Evolutionary conservation across 2,113 vertebrate genomes (phyloP).

Genomic region (Phyllostomus discolor): DNA sequence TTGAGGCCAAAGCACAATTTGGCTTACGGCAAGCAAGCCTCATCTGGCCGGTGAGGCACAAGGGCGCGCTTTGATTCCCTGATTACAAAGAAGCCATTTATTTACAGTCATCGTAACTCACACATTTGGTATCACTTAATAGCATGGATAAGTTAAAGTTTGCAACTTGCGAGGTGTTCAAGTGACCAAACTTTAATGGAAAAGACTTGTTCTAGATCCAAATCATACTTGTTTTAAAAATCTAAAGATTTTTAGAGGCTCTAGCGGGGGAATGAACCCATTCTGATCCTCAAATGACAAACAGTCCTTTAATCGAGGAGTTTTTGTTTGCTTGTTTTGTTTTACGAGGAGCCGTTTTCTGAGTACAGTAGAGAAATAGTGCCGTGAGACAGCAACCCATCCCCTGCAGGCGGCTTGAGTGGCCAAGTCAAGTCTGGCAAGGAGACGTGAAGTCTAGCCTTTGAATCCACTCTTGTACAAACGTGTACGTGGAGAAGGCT

Average conservation of each 20-base stretch:
- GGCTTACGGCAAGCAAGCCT: slow-evolving; percentile 64
- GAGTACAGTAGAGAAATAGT: neutral
- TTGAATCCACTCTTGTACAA: neutral
- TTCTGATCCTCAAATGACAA: neutral
- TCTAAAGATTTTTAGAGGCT: neutral
- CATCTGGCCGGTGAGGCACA: slow-evolving; percentile 65
- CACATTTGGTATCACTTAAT: slow-evolving; percentile 60
- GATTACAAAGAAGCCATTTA: slow-evolving; percentile 57
- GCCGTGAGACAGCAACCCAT: neutral
- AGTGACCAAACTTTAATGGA: neutral
- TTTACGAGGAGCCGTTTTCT: neutral
- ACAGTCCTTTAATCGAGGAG: neutral
- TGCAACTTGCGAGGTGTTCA: neutral
- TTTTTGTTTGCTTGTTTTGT: neutral
- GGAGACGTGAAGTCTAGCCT: neutral
- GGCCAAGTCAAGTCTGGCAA: neutral
- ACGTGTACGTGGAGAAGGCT: neutral
- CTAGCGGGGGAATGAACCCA: neutral
- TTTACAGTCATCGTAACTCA: slow-evolving; percentile 45
- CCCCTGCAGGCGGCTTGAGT: neutral
- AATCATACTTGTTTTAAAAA: neutral
- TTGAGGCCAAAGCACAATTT: slow-evolving; percentile 69
- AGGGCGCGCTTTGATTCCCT: slow-evolving; percentile 63
- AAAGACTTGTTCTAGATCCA: neutral
- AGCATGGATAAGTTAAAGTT: slow-evolving; percentile 38